Conservation (phyloP, 2,797 vertebrate species). For the Neosalanx taihuensis region DNA sequence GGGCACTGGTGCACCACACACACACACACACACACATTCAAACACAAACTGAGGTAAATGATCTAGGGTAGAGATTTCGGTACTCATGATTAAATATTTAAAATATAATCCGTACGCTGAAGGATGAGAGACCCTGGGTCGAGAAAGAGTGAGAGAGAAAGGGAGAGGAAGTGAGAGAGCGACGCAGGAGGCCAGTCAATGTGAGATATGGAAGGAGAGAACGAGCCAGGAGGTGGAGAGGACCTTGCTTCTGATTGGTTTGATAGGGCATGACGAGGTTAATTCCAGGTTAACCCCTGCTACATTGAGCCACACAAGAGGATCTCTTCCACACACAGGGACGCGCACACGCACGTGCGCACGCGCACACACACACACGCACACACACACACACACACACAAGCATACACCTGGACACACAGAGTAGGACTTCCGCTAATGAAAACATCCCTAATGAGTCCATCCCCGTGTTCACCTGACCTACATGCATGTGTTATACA, state of each 20-base stretch:
- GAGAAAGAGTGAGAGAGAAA: too few relatives aligned
- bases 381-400: constrained; percentile 22
- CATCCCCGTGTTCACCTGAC: constrained; percentile 1
- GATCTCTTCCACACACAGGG: constrained; percentile 35
- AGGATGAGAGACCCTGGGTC: too few relatives aligned
- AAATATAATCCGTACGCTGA: too few relatives aligned
- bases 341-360: constrained; percentile 21
- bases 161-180: too few relatives aligned
- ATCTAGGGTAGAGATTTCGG: too few relatives aligned
- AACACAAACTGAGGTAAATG: neutral
- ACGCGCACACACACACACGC: too few relatives aligned
- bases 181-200: neutral
- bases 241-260: neutral
- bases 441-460: neutral
- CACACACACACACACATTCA: constrained; percentile 3
- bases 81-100: too few relatives aligned
- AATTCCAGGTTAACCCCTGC: constrained; percentile 39
- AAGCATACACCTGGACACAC: constrained; percentile 2
- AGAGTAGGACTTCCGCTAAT: neutral
- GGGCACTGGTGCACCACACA: constrained; percentile 22
- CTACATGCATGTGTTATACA: constrained; percentile 14
- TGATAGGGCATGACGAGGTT: constrained; percentile 37
- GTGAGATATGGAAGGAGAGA: constrained; percentile 7
- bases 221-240: neutral
- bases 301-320: constrained; percentile 45